Evolutionary conservation across 2,113 vertebrate species (phyloP).

Genomic region (Hippocampus abdominalis): DNA sequence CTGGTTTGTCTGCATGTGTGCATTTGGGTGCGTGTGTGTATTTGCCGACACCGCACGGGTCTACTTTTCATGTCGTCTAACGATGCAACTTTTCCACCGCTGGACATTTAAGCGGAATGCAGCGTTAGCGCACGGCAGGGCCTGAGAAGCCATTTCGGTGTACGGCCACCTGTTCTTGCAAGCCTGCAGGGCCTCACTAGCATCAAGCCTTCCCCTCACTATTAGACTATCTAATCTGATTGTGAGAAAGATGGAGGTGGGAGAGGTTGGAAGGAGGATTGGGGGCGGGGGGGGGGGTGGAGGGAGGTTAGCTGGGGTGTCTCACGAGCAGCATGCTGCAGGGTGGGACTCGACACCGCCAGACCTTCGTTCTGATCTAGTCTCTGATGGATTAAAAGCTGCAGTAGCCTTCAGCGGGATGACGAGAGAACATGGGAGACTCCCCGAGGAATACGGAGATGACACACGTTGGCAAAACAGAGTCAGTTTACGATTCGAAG

Average conservation of each 20-base stretch:
- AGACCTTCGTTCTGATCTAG: conserved; percentile 28
- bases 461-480: background rate
- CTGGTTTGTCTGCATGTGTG: no score
- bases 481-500: background rate
- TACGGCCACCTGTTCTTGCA: conserved; percentile 62
- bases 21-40: no score
- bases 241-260: conserved; percentile 49
- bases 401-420: conserved; percentile 50
- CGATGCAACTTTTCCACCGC: background rate
- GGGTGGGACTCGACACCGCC: conserved; percentile 63
- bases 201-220: conserved; percentile 61
- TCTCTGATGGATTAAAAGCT: conserved; percentile 56
- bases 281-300: conserved; percentile 23
- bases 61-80: background rate
- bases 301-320: conserved; percentile 17
- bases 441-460: conserved; percentile 14
- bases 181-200: conserved; percentile 53
- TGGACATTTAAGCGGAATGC: conserved; percentile 14
- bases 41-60: background rate
- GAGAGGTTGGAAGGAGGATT: conserved; percentile 35
- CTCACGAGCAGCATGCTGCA: conserved; percentile 61
- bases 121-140: conserved; percentile 27
- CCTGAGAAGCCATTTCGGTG: conserved; percentile 41
- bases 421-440: conserved; percentile 16
- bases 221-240: conserved; percentile 66